Evolutionary conservation across 1,140 invertebrate genomes (phyloP).

Genomic region (Drosophila sucinea): DNA sequence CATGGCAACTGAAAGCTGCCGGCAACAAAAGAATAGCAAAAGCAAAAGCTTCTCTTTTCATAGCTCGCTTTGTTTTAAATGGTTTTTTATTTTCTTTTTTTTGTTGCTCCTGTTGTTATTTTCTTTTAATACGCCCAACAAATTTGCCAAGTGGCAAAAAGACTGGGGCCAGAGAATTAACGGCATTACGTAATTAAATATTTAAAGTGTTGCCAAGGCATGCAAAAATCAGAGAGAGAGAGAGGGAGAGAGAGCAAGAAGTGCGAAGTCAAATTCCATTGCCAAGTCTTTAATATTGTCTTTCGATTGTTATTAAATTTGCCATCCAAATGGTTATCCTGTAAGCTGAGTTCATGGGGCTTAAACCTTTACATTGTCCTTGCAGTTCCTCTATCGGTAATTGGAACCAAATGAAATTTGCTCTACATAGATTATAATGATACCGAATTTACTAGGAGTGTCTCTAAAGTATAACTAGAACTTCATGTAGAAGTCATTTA

Average conservation of each 20-base stretch:
- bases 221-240: conserved; percentile 7
- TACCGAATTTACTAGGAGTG: too few relatives aligned
- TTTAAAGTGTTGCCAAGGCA: conserved; percentile 63
- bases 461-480: too few relatives aligned
- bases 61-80: conserved; percentile 27
- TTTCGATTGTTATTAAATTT: not conserved
- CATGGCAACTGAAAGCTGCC: conserved; percentile 38
- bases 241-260: not conserved
- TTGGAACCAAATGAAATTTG: too few relatives aligned
- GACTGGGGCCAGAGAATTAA: conserved; percentile 51
- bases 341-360: too few relatives aligned
- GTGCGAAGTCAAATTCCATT: not conserved
- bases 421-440: too few relatives aligned
- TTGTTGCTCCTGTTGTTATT: conserved; percentile 8
- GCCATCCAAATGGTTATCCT: too few relatives aligned
- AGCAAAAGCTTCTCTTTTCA: conserved; percentile 40
- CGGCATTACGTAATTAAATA: conserved; percentile 74
- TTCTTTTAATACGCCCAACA: conserved; percentile 37
- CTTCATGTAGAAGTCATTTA: too few relatives aligned
- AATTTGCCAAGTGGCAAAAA: conserved; percentile 55
- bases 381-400: too few relatives aligned
- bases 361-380: too few relatives aligned
- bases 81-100: conserved; percentile 20
- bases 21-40: conserved; percentile 55
- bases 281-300: conserved; percentile 2